Evolutionary conservation across 2,113 vertebrate species (phyloP).

Genomic region (Actenoides hombroni): DNA sequence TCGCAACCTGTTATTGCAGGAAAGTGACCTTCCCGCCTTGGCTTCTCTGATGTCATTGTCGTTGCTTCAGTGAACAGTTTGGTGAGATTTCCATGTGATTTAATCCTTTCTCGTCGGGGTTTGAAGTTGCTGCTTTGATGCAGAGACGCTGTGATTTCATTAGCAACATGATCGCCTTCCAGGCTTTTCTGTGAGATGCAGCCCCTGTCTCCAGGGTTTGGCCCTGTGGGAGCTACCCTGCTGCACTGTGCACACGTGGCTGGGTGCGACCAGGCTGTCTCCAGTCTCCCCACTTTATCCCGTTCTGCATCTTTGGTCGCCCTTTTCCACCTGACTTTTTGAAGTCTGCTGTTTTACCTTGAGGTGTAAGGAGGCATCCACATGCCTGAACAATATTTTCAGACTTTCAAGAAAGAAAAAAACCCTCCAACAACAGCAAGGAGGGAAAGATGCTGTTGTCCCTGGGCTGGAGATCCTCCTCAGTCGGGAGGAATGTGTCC

Average conservation of each 20-base stretch:
- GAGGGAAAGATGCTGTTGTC: background rate
- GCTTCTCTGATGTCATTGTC: background rate
- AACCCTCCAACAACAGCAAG: background rate
- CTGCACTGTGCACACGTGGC: rapidly evolving
- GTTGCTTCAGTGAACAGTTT: background rate
- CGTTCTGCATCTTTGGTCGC: background rate
- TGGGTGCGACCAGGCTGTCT: background rate
- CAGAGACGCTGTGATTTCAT: background rate
- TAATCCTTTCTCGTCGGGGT: background rate
- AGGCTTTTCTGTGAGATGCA: background rate
- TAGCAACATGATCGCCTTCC: rapidly evolving
- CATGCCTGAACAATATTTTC: background rate
- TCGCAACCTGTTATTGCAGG: background rate
- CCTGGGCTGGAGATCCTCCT: background rate
- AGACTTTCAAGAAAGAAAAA: background rate
- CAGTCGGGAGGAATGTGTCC: rapidly evolving
- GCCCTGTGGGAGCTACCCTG: rapidly evolving
- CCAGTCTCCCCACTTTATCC: background rate
- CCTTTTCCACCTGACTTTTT: background rate
- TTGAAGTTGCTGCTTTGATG: background rate
- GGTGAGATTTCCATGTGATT: background rate
- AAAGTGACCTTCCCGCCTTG: background rate
- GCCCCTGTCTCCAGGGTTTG: background rate
- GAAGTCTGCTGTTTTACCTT: background rate
- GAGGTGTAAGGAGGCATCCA: background rate